Percentiles rank a stretch among this genome's conserved stretches.
Evolutionary conservation across 1,140 invertebrate species (phyloP).

Genomic region (Caenorhabditis elegans): WBcel235 BX284603.4:12219001-12219500

Average conservation of each 20-base stretch:
- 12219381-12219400: too few species aligned
- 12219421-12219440: too few species aligned
- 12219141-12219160: constrained; percentile 97
- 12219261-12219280: constrained; percentile 90
- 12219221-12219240: constrained; percentile 55
- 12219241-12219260: constrained; percentile 96
- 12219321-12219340: constrained; percentile 79
- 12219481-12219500: too few species aligned
- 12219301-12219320: constrained; percentile 97
- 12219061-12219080: background rate
- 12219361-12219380: too few species aligned
- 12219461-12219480: too few species aligned
- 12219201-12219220: background rate
- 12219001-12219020: too few species aligned
- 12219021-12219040: background rate
- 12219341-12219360: too few species aligned
- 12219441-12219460: too few species aligned
- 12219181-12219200: constrained; percentile 28
- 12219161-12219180: constrained; percentile 91
- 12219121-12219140: constrained; percentile 96
- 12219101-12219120: background rate
- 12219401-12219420: too few species aligned
- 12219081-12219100: constrained; percentile 11
- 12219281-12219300: constrained; percentile 99
- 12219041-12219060: background rate